These are phyloP conservation scores for Euglossa dilemma DNA, from an alignment of 1,140 invertebrate species.

Conservation along the genomic window DNA sequence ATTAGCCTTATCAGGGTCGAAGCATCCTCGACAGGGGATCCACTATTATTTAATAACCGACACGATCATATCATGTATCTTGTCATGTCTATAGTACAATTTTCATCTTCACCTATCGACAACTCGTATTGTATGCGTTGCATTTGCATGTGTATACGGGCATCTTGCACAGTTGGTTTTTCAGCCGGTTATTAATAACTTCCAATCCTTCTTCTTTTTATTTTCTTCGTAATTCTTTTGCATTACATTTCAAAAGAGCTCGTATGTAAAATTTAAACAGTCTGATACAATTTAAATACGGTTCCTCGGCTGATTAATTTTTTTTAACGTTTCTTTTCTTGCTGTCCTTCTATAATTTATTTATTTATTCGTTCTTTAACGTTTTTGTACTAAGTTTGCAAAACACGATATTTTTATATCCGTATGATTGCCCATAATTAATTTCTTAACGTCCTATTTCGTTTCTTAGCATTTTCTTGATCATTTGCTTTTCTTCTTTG, in stretches of 20 bases:
- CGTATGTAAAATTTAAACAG: background rate
- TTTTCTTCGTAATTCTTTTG: background rate
- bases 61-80: conserved; percentile 61
- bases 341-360: background rate
- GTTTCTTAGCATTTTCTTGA: no score
- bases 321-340: conserved; percentile 4
- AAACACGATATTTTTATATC: no score
- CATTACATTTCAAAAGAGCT: background rate
- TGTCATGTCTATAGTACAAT: conserved; percentile 44
- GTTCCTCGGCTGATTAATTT: conserved; percentile 9
- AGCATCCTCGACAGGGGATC: conserved; percentile 62
- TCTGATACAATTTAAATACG: no score
- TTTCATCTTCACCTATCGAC: conserved; percentile 55
- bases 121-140: conserved; percentile 12
- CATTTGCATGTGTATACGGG: background rate
- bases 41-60: conserved; percentile 64
- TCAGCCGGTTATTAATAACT: conserved; percentile 19
- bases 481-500: no score
- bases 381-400: no score
- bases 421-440: no score
- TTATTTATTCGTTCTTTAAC: no score
- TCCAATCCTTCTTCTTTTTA: background rate
- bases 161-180: background rate
- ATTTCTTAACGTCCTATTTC: no score
- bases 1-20: conserved; percentile 79